Evolutionary conservation across 37 sponge, comb jelly and placozoan species (phyloP), one percentile per base, ranked within the genome.

Genomic region (Amphimedon queenslandica): DNA sequence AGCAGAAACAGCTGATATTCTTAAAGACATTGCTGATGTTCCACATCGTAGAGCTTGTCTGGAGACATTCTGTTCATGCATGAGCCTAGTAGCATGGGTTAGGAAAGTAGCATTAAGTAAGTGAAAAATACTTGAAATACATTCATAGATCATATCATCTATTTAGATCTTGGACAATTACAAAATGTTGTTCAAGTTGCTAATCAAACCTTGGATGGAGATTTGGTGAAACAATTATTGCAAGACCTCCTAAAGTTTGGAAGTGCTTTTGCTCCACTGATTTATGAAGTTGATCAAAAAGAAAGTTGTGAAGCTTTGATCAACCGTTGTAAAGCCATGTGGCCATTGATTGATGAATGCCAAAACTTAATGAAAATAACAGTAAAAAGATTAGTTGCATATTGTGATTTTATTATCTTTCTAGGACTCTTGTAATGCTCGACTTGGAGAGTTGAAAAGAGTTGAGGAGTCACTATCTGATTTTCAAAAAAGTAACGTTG

Each of bases 21-120:
- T 60, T 11, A 60, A 60, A n/a, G 61, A 60, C 21, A 60, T 60
- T 60, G 61, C 61, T 60, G 61, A 60, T 25, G 27, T n/a, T 60
- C 61, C 61, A 25, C 8, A n/a, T 25, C 61, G 61, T 6, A 11
- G 27, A n/a, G 27, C 21, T 25, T 60, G 61, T n/a, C 28, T 60
- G 27, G 27, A 60, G 27, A n/a, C 61, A 60, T 60, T 60, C 21
- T 60, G 61, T n/a, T 25, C 27, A 6, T 60, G 61, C 21, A n/a
- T 60, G 23, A 25, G 21, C 5, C 27, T 60, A 25, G 27, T 60
- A 25, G 27, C 8, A 60, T 60, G 61, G 61, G 5, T 60, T 25
- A 60, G 61, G 21, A 25, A 25, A 25, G 61, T 11, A 25, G 27
- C 61, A 25, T n/a, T n/a, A 11, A 60, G 61, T 60, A n/a, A 25